A percentile compares a stretch with the other conserved stretches of the same genome.
phyloP scores from a whole-genome alignment of 2,797 vertebrate species.

The Mormyrus hasselquistii region DNA sequence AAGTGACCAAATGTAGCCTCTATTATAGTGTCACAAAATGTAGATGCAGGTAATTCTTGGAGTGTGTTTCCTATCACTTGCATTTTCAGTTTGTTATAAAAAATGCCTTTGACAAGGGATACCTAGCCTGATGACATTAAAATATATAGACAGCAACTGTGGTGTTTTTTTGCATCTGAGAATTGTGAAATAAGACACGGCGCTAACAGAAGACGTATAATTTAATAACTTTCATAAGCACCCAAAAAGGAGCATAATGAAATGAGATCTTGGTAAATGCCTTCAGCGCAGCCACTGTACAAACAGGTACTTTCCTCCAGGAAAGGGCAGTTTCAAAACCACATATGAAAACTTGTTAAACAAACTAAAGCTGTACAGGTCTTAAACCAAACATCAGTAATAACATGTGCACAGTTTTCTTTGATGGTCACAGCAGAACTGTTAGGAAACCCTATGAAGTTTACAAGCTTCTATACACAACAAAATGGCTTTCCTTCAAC shows the following conservation, averaged over 20 bases:
- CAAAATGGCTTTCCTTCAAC: constrained; percentile 40
- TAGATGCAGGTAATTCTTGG: constrained; percentile 48
- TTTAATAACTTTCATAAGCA: constrained; percentile 41
- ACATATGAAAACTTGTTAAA: constrained; percentile 49
- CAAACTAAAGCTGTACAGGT: constrained; percentile 49
- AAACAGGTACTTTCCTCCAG: constrained; percentile 36
- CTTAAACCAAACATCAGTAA: constrained; percentile 40
- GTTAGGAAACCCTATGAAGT: constrained; percentile 48
- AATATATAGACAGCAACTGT: constrained; percentile 55
- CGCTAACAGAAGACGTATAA: constrained; percentile 24
- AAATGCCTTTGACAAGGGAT: constrained; percentile 69
- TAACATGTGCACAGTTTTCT: constrained; percentile 50
- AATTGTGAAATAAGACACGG: background rate
- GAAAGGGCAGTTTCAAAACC: constrained; percentile 27
- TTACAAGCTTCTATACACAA: constrained; percentile 57
- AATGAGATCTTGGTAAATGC: constrained; percentile 67
- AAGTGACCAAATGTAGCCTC: constrained; percentile 72
- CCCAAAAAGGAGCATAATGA: constrained; percentile 47
- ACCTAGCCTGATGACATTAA: constrained; percentile 60
- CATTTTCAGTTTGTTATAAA: constrained; percentile 47
- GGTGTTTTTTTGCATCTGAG: background rate
- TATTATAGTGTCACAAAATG: constrained; percentile 58
- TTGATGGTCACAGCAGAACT: constrained; percentile 47
- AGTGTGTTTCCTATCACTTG: background rate
- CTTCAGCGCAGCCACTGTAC: constrained; percentile 58